Base-by-base conservation (phyloP, 2,888 invertebrate genomes). In the Resseliella maxima region DNA sequence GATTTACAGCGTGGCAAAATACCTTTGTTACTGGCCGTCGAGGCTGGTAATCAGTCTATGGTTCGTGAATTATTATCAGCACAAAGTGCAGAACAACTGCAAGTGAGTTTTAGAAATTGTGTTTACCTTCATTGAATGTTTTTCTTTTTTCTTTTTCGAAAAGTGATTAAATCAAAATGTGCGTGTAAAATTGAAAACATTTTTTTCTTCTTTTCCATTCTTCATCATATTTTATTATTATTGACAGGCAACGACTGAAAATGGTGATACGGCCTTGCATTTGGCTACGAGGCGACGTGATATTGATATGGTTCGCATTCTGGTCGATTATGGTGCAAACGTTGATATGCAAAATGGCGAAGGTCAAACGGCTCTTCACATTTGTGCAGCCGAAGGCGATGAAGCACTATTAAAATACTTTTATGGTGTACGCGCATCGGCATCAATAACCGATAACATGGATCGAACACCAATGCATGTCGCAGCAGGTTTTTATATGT, bases 401-500 rank as follows among this genome's bases (percentile, higher is more conserved):
- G 99, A 99, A 90, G 94, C 95, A 0, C 92, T 99, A 88, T 95
- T 99, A 83, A 99, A 99, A 91, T 98, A 98, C 91, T 97, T 99
- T 90, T 98, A 98, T 90, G 96, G 97, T 85, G 96, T 97, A 86
- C 94, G 98, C 89, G 99, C 99, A 21, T 97, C 98, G 88, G 98
- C 99, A 5, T 96, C 97, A 88, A 95, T 99, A 88, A 94, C 96
- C 87, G 99, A 99, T 91, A 87, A 89, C 89, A 24, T 91, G 94
- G 99, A 99, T 92, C 95, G 99, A 85, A 98, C 98, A 0, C 98
- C 99, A 0, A 96, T 99, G 94, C 99, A 99, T 91, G 92, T 99
- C 89, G 99, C 99, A 21, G 99, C 99, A 45, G 0, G 83, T 83
- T 21, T n/a, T n/a, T 38, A 10, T 83, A n/a, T n/a, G n/a, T n/a